phyloP scores from a whole-genome alignment of 2,113 vertebrate species.

The Eidolon helvum region DNA sequence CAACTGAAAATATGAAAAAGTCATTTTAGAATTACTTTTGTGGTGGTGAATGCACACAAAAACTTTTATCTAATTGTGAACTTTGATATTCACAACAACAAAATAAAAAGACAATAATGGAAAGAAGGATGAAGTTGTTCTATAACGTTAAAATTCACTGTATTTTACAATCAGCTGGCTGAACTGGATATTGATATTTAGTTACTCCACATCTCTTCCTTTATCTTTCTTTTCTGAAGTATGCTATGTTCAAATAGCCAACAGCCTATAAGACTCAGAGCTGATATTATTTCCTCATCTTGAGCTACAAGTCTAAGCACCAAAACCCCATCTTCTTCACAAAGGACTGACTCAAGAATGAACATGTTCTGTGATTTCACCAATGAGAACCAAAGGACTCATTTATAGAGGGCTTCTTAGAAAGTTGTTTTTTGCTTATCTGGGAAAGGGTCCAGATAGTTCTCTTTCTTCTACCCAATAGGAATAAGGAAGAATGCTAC shows the following conservation, averaged over 20 bases:
- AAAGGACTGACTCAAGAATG: not conserved
- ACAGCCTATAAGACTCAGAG: not conserved
- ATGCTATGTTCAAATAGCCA: not conserved
- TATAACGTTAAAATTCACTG: not conserved
- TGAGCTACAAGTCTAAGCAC: not conserved
- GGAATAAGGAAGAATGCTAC: not conserved
- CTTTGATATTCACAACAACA: not conserved
- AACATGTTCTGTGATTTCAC: not conserved
- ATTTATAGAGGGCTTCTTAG: not conserved
- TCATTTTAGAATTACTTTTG: not conserved
- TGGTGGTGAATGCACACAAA: not conserved
- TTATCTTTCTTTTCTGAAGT: not conserved
- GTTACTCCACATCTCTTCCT: not conserved
- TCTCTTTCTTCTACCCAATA: not conserved
- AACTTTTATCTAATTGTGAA: not conserved
- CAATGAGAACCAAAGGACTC: not conserved
- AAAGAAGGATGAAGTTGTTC: fast-evolving
- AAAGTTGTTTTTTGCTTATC: not conserved
- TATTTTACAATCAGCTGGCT: not conserved
- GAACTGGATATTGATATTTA: not conserved
- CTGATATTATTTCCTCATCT: not conserved
- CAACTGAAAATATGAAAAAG: not conserved
- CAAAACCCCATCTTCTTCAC: not conserved
- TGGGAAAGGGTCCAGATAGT: not conserved
- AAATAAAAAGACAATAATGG: not conserved